phyloP scores from a whole-genome alignment of 2,888 invertebrate genomes.

The Buathra laborator region DNA sequence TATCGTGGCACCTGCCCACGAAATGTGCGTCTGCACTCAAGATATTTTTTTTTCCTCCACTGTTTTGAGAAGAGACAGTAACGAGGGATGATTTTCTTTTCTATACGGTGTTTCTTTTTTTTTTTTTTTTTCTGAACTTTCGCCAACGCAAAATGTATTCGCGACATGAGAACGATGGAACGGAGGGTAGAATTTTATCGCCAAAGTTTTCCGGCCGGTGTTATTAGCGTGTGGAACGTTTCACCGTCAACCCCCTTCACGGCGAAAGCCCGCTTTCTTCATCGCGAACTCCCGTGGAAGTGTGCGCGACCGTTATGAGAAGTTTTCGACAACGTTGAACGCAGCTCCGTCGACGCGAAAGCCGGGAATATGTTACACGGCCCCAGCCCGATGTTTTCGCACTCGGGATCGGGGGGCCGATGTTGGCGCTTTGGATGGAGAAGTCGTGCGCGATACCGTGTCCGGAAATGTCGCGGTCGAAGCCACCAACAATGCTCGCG shows the following conservation, averaged over 20 bases:
- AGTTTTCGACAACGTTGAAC: constrained; percentile 45
- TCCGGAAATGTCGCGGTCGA: constrained; percentile 64
- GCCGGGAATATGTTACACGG: constrained; percentile 37
- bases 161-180: constrained; percentile 14
- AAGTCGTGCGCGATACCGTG: constrained; percentile 43
- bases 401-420: no score
- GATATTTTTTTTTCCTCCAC: constrained; percentile 13
- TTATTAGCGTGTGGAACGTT: constrained; percentile 51
- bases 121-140: constrained; percentile 8
- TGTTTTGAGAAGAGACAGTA: constrained; percentile 14
- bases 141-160: constrained; percentile 22
- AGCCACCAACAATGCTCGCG: constrained; percentile 54
- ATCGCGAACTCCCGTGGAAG: background rate
- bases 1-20: constrained; percentile 12
- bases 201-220: constrained; percentile 57
- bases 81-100: constrained; percentile 39
- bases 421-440: constrained; percentile 9
- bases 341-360: constrained; percentile 25
- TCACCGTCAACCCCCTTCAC: background rate
- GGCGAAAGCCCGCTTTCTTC: constrained; percentile 22
- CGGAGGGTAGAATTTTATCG: constrained; percentile 61
- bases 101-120: background rate
- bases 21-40: constrained; percentile 51
- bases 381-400: background rate
- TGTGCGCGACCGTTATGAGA: constrained; percentile 30